Evolutionary conservation across 2,888 invertebrate species (phyloP).

Genomic region (Cosmia trapezina): DNA sequence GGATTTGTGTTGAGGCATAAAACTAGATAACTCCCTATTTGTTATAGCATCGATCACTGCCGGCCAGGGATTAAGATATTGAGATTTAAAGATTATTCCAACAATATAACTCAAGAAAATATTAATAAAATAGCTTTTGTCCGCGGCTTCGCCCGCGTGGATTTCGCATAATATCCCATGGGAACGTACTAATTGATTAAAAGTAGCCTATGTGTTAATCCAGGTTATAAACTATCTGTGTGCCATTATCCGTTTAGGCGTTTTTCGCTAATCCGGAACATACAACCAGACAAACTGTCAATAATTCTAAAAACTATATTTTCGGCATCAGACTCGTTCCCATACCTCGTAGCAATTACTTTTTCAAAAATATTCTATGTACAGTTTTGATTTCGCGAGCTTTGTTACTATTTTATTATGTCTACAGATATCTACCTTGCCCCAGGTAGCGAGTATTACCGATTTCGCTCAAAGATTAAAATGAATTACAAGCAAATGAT

Average conservation of each 20-base stretch:
- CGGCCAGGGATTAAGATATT: constrained; percentile 79
- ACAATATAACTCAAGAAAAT: constrained; percentile 60
- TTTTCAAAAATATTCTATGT: neutral
- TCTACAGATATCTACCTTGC: constrained; percentile 21
- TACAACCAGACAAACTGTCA: neutral
- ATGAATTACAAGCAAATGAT: constrained; percentile 64
- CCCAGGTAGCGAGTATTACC: constrained; percentile 42
- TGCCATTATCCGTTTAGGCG: no score
- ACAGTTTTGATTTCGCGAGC: neutral
- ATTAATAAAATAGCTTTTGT: constrained; percentile 38
- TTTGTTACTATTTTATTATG: neutral
- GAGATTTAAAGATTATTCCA: constrained; percentile 75
- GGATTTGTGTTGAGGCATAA: constrained; percentile 69
- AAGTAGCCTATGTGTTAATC: neutral
- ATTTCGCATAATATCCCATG: neutral
- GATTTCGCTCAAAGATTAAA: constrained; percentile 51
- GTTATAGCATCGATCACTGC: constrained; percentile 79
- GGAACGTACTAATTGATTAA: neutral
- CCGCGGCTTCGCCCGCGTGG: neutral
- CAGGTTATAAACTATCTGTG: neutral
- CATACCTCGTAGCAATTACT: neutral
- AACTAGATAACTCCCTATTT: constrained; percentile 65
- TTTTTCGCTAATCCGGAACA: neutral
- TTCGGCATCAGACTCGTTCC: neutral
- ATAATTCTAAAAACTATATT: no score